Base-by-base conservation (phyloP, 2,888 invertebrate species). In the Drosophila sordidula region DNA sequence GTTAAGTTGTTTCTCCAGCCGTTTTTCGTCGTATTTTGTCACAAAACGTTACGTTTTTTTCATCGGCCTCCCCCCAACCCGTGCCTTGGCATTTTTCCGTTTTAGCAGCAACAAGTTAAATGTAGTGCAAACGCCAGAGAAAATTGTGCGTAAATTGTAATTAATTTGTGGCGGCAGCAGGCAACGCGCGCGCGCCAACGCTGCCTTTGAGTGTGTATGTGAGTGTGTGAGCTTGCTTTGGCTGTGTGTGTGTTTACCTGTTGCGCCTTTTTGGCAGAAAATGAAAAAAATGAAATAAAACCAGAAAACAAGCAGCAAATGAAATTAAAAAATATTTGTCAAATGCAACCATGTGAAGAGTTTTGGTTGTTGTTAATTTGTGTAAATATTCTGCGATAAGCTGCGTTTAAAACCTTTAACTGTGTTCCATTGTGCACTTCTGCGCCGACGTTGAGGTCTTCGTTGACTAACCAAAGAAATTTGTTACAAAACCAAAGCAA, bases 111-210 rank as follows among this genome's bases (percentile, higher is more conserved):
- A 44, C 54, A 56, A 61, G 46, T 64, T 44, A 51, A 75, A 68
- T 70, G 54, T 55, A 59, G 36, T 74, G 38, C 59, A 58, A 42
- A n/a, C 32, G 36, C 9, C 9, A 42, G 32, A 26, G n/a, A 49
- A 51, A 58, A 50, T 59, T 64, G 39, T 64, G 59, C 58, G 54
- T 64, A 54, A 57, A 62, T 58, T 52, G 18, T 39, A 34, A 49
- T 47, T 44, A 44, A 57, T 49, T 75, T 61, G 39, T 57, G 52
- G 61, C 50, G 57, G 54, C 63, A 55, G 59, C 59, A 36, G 45
- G 51, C 63, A 77, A 70, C 47, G 74, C 76, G 74, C 76, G 76
- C 76, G 76, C 76, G 76, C 76, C 76, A 77, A 76, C 41, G 74
- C 72, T 72, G 51, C 22, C 41, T 75, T 6, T 65, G 45, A n/a